These are phyloP conservation scores for Diarsia brunnea DNA, from an alignment of 2,888 invertebrate species.

Conservation along the genomic window DNA sequence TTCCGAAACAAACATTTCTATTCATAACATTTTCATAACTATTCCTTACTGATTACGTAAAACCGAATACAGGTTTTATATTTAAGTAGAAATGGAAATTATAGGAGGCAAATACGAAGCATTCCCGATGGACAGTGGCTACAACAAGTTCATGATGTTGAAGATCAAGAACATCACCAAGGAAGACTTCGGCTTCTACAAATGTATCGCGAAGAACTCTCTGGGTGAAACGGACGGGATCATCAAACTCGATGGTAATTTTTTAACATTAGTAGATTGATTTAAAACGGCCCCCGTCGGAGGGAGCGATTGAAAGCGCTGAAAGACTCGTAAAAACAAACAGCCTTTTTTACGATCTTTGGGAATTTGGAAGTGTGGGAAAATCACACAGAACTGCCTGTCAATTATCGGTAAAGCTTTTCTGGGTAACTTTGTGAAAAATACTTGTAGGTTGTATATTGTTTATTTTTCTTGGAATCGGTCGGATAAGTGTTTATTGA, in stretches of 20 bases:
- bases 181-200: constrained; percentile 96
- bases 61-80: constrained; percentile 82
- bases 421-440: constrained; percentile 28
- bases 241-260: constrained; percentile 96
- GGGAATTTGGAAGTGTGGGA: constrained; percentile 66
- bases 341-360: constrained; percentile 67
- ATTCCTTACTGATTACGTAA: constrained; percentile 33
- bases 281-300: constrained; percentile 60
- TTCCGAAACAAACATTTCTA: not conserved
- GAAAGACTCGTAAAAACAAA: constrained; percentile 68
- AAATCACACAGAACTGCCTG: constrained; percentile 67
- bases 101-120: constrained; percentile 98
- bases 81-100: constrained; percentile 92
- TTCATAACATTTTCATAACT: not conserved
- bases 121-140: constrained; percentile 95
- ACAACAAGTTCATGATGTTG: constrained; percentile 98
- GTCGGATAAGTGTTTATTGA: constrained; percentile 7
- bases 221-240: constrained; percentile 97
- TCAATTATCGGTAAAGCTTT: constrained; percentile 67
- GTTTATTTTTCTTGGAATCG: constrained; percentile 19
- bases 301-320: constrained; percentile 60
- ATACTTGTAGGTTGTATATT: constrained; percentile 26
- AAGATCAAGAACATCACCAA: constrained; percentile 96
- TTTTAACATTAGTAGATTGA: constrained; percentile 66
- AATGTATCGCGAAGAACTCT: constrained; percentile 97